Conservation (phyloP, 2,888 invertebrate genomes). For the Suillia variegata region DNA sequence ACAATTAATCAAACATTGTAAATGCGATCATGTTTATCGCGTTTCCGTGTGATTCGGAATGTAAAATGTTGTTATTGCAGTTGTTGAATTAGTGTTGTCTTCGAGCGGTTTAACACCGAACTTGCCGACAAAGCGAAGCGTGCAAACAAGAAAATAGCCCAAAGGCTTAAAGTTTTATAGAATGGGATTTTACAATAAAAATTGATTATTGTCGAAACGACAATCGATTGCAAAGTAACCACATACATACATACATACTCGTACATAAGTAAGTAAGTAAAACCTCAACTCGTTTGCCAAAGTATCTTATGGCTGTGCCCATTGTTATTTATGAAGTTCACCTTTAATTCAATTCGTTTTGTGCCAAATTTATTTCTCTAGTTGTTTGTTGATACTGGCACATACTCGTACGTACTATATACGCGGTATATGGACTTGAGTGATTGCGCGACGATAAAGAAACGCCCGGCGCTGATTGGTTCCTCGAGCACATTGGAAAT, state of each 20-base stretch:
- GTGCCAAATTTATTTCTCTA: too few species aligned
- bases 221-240: not conserved
- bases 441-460: too few species aligned
- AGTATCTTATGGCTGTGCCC: not conserved
- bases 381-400: too few species aligned
- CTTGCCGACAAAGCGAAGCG: constrained; percentile 45
- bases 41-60: not conserved
- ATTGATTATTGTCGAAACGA: constrained; percentile 28
- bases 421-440: too few species aligned
- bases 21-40: not conserved
- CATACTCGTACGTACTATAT: too few species aligned
- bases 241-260: too few species aligned
- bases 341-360: not conserved
- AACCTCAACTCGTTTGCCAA: not conserved
- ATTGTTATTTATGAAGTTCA: not conserved
- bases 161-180: constrained; percentile 39
- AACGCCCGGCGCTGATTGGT: constrained; percentile 8
- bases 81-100: constrained; percentile 11
- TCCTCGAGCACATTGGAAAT: too few species aligned
- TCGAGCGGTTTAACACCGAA: constrained; percentile 5
- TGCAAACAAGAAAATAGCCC: constrained; percentile 37
- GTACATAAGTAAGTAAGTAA: too few species aligned
- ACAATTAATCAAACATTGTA: constrained; percentile 2
- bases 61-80: not conserved
- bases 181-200: constrained; percentile 34